Percentiles rank a stretch among this genome's conserved stretches.
phyloP scores from a whole-genome alignment of 2,888 invertebrate species.

The Leuctra nigra region DNA sequence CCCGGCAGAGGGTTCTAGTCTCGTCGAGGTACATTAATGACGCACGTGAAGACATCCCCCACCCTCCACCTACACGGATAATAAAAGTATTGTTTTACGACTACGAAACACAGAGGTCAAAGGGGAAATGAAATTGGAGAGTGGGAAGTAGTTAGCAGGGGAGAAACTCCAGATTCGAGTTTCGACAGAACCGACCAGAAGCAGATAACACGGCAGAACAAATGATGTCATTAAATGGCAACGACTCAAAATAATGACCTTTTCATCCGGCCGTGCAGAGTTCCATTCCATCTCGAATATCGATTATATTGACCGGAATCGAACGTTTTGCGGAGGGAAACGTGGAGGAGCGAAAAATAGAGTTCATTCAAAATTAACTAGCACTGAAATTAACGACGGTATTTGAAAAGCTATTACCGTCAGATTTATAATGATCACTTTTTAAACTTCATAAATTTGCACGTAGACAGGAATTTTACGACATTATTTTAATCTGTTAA shows the following conservation, averaged over 20 bases:
- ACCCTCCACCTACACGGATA: background rate
- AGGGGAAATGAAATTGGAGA: background rate
- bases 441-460: constrained; percentile 7
- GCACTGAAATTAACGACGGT: constrained; percentile 1
- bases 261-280: constrained; percentile 17
- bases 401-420: constrained; percentile 8
- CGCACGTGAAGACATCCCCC: background rate
- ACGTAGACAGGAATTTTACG: background rate
- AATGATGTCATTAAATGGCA: constrained; percentile 28
- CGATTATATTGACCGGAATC: background rate
- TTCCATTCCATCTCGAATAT: constrained; percentile 23
- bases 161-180: constrained; percentile 19
- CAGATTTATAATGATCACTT: constrained; percentile 13
- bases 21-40: background rate
- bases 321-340: too few species aligned
- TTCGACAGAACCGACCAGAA: constrained; percentile 19
- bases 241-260: constrained; percentile 28
- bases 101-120: background rate
- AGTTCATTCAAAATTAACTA: constrained; percentile 11
- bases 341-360: constrained; percentile 10
- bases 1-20: background rate
- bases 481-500: constrained; percentile 4
- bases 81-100: background rate
- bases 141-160: background rate
- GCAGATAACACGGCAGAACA: constrained; percentile 25